Conservation (phyloP, 2,113 vertebrate species). For the Mustelus asterias region DNA sequence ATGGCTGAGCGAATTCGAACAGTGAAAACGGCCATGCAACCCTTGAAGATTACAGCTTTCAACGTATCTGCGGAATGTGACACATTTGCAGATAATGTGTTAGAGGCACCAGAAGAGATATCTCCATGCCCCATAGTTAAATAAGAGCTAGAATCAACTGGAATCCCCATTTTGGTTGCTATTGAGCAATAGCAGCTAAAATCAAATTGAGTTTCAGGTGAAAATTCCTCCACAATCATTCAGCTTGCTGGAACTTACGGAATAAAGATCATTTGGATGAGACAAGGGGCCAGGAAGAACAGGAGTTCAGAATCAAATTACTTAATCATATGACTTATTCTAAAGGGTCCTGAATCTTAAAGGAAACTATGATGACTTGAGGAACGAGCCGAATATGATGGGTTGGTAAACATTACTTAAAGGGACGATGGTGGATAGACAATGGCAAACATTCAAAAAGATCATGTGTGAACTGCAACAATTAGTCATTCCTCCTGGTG, state of each 20-base stretch:
- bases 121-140: background rate
- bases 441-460: too few species aligned
- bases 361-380: too few species aligned
- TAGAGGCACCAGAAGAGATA: background rate
- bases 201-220: background rate
- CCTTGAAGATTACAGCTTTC: slow-evolving; percentile 21
- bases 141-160: background rate
- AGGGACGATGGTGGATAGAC: too few species aligned
- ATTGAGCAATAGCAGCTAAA: background rate
- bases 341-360: background rate
- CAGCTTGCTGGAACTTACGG: background rate
- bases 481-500: too few species aligned
- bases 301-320: too few species aligned
- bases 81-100: background rate
- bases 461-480: too few species aligned
- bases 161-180: background rate
- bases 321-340: too few species aligned
- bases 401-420: too few species aligned
- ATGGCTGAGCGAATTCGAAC: background rate
- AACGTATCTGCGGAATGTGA: background rate
- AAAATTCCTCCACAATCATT: background rate
- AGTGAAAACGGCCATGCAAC: background rate
- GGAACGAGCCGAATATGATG: too few species aligned
- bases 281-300: background rate
- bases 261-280: background rate